Evolutionary conservation across 2,113 vertebrate species (phyloP), one percentile per base, ranked within the genome.

Genomic region (Pseudopodoces humilis): DNA sequence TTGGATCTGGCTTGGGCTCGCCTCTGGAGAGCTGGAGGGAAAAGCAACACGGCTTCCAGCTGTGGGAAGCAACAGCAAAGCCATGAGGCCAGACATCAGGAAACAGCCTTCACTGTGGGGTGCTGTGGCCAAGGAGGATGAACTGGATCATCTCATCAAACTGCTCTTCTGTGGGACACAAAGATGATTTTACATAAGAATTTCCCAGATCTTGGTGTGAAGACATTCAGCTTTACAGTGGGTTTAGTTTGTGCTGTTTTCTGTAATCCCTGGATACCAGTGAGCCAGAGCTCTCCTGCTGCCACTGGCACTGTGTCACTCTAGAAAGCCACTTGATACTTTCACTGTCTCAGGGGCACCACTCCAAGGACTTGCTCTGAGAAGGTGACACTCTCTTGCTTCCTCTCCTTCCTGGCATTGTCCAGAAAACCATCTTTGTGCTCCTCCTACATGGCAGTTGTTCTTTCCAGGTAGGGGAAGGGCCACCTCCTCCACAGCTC

Each of bases 111-210:
- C 5, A 11, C 69, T 30, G 13, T 11, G 64, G 68, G 63, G 30
- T 77, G 44, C 41, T 46, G 60, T 0, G 5, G 24, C n/a, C 71
- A 28, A 47, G 28, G 72, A 30, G 81, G 77, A 43, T 31, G n/a
- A 56, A 4, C 20, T 2, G 2, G 12, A 14, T 28, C 43, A 37
- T 13, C 55, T 21, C 27, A 53, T 5, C 18, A 63, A 56, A 16
- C n/a, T 7, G 7, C 3, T 0, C 24, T 52, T 67, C 65, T 0
- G 0, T 25, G 71, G 78, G 82, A 90, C 31, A 21, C 28, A 20
- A 8, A 31, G 94, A 46, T 15, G 67, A n/a, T 53, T 85, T 92
- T 31, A 39, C 5, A 2, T 21, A 24, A 44, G 88, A 59, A 35
- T 56, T 44, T 59, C 56, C 27, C 52, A 23, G 31, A 27, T 70